Conservation (phyloP, 2,888 invertebrate genomes). For the Nudaria mundana region DNA sequence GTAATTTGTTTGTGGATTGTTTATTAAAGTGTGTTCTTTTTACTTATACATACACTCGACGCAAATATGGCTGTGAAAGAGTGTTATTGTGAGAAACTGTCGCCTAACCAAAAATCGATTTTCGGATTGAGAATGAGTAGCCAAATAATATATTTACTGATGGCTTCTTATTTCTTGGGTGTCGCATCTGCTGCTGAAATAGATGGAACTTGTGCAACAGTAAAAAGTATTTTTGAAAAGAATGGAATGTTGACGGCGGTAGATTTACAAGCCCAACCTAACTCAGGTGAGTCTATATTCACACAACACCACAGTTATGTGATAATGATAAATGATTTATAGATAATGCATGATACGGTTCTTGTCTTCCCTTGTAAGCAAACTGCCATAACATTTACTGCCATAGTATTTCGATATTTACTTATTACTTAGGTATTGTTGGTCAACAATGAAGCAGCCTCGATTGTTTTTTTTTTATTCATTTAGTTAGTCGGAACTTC, state of each 20-base stretch:
- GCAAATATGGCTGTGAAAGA: slow-evolving; percentile 73
- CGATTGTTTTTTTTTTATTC: too few relatives aligned
- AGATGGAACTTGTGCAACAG: slow-evolving; percentile 74
- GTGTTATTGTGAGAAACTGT: slow-evolving; percentile 76
- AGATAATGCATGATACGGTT: slow-evolving; percentile 48
- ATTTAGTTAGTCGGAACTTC: too few relatives aligned
- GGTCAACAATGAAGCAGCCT: too few relatives aligned
- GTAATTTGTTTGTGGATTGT: slow-evolving; percentile 53
- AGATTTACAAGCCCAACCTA: slow-evolving; percentile 73
- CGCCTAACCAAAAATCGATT: slow-evolving; percentile 79
- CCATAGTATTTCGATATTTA: too few relatives aligned
- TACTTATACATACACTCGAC: slow-evolving; percentile 34
- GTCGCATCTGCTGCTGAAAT: slow-evolving; percentile 56
- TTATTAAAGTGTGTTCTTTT: slow-evolving; percentile 44
- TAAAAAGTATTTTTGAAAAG: slow-evolving; percentile 73
- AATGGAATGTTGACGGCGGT: slow-evolving; percentile 73
- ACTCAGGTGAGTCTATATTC: slow-evolving; percentile 73
- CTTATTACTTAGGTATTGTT: too few relatives aligned
- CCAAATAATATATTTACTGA: slow-evolving; percentile 71
- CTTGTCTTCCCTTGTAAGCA: slow-evolving; percentile 16
- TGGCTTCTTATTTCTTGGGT: slow-evolving; percentile 61
- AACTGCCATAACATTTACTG: slow-evolving; percentile 3
- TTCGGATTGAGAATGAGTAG: slow-evolving; percentile 71
- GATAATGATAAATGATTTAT: slow-evolving; percentile 56
- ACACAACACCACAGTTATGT: slow-evolving; percentile 46